Evolutionary conservation across 2,888 invertebrate species (phyloP).

Genomic region (Alloscopus bannaensis): DNA sequence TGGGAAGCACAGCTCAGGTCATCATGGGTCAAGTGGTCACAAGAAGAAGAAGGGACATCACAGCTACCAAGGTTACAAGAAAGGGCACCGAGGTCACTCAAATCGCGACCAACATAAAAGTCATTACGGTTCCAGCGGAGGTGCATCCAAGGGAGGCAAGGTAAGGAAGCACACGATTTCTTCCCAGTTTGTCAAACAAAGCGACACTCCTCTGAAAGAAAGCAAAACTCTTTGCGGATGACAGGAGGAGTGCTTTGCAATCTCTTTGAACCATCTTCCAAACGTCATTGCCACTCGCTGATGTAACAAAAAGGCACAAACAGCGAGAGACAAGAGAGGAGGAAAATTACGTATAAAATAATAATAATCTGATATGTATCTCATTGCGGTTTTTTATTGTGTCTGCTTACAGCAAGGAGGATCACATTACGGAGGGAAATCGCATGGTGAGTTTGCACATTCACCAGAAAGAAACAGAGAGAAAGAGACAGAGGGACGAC

Average conservation of each 20-base stretch:
- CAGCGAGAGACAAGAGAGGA: no score
- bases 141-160: conserved; percentile 72
- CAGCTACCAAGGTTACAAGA: conserved; percentile 72
- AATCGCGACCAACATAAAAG: conserved; percentile 71
- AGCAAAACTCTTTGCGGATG: neutral
- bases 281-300: conserved; percentile 21
- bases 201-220: neutral
- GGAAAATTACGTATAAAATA: neutral
- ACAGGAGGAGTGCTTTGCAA: neutral
- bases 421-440: conserved; percentile 72
- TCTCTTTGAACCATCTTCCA: conserved; percentile 12
- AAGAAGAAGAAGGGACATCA: conserved; percentile 69
- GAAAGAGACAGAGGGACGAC: neutral
- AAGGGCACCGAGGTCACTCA: conserved; percentile 71
- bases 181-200: neutral
- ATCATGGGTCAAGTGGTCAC: conserved; percentile 68
- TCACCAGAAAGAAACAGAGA: conserved; percentile 4
- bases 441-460: conserved; percentile 59
- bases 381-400: conserved; percentile 17
- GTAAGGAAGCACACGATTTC: conserved; percentile 38
- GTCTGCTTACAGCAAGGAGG: conserved; percentile 69
- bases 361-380: neutral
- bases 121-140: conserved; percentile 72
- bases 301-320: no score
- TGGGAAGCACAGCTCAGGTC: conserved; percentile 68